A percentile compares a stretch with the other conserved stretches of the same genome.
phyloP scores from a whole-genome alignment of 2,113 vertebrate species.

The Eurystomus gularis region DNA sequence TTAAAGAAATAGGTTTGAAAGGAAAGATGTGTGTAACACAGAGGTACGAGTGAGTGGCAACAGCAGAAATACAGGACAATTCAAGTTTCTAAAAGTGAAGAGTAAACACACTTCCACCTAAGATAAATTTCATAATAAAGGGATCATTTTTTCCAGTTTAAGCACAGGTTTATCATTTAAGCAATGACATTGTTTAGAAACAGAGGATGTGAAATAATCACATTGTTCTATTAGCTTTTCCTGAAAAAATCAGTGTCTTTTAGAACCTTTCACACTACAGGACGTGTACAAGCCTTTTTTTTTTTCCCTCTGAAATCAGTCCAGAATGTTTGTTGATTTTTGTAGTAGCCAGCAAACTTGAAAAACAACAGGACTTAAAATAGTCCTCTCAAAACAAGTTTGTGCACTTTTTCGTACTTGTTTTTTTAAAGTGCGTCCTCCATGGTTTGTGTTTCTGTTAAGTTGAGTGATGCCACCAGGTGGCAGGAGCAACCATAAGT shows the following conservation, averaged over 20 bases:
- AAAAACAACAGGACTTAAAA: background rate
- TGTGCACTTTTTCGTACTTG: background rate
- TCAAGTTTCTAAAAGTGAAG: background rate
- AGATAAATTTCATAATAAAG: background rate
- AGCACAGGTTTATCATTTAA: background rate
- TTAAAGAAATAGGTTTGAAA: background rate
- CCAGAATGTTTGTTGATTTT: background rate
- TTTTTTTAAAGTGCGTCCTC: background rate
- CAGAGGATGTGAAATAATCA: background rate
- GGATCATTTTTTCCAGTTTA: background rate
- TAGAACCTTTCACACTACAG: background rate
- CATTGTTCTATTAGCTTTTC: background rate
- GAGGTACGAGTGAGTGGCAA: background rate
- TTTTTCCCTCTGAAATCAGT: background rate
- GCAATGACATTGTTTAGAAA: background rate
- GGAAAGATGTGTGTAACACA: background rate
- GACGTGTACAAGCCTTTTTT: background rate
- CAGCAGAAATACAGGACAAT: background rate
- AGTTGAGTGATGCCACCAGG: background rate
- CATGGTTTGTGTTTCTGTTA: background rate
- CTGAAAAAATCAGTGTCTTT: background rate
- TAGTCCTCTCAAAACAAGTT: background rate
- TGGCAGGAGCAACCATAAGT: slow-evolving; percentile 45
- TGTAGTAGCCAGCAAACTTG: background rate
- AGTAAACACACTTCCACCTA: background rate